phyloP scores from a whole-genome alignment of 2,888 invertebrate species.

The Heliconius sara region DNA sequence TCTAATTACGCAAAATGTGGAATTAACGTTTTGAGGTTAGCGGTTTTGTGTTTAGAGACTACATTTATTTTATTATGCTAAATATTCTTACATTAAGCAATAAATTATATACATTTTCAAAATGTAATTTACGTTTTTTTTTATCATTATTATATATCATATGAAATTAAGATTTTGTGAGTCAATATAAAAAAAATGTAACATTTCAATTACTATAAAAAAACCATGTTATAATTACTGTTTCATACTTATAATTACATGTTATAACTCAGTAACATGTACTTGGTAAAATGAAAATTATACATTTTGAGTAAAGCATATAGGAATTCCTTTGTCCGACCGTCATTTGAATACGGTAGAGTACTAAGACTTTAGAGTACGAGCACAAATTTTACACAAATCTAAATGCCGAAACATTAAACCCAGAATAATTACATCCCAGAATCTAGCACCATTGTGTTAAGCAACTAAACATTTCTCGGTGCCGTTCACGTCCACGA shows the following conservation, averaged over 20 bases:
- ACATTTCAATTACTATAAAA: slow-evolving; percentile 1
- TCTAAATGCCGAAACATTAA: slow-evolving; percentile 6
- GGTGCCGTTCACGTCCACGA: slow-evolving; percentile 11
- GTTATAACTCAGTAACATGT: not conserved
- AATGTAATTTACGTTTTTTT: not conserved
- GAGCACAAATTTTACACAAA: slow-evolving; percentile 8
- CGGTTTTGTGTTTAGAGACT: not conserved
- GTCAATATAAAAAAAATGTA: slow-evolving; percentile 1
- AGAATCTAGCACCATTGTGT: slow-evolving; percentile 26
- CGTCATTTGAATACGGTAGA: not conserved
- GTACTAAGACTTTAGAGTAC: not conserved
- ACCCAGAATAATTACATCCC: slow-evolving; percentile 17
- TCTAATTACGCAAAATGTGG: slow-evolving; percentile 26
- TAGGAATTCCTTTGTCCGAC: slow-evolving; percentile 4
- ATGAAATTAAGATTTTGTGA: not conserved
- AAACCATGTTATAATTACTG: not conserved
- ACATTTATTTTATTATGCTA: not conserved
- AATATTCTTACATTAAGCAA: not conserved
- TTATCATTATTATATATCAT: not conserved
- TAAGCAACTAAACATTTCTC: slow-evolving; percentile 22
- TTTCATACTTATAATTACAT: slow-evolving; percentile 8
- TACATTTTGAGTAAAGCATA: not conserved
- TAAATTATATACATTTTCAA: not conserved
- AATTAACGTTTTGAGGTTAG: slow-evolving; percentile 4
- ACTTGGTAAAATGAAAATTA: slow-evolving; percentile 4